Base-by-base conservation (phyloP, 92 coral and sea anemone species). In the Galaxea fascicularis region DNA sequence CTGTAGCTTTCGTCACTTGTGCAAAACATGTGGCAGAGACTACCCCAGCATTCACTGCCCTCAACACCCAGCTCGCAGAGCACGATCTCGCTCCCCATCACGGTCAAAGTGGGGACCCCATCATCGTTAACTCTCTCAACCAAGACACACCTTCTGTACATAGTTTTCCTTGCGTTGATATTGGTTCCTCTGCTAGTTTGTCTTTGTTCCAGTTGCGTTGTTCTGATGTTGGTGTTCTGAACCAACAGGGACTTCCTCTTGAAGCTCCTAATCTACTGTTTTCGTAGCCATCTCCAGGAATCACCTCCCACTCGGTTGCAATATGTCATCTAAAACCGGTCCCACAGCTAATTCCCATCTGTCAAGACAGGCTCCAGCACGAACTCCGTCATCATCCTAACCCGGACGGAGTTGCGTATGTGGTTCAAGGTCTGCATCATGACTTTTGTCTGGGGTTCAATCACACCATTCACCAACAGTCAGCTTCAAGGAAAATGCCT, bases 301-400 rank as follows among this genome's bases (percentile, higher is more conserved):
- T 13, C 51, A 46, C 51, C 51, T 13, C 51, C n/a, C n/a, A n/a
- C 59, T n/a, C 18, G 4, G 18, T 15, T 4, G 69, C 69, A 28
- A 30, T 28, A 22, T 63, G 69, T 63, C 69, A 3, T 63, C 24
- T 63, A 17, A 63, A 30, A 63, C 69, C 69, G 24, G 69, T 63
- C n/a, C 17, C 69, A 22, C 69, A 63, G 28, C 69, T 63, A 13
- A 63, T 30, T 63, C 69, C 69, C 69, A 63, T 63, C 24, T 3
- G 4, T 17, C 4, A n/a, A 30, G 69, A 63, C 4, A 63, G 28
- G 24, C 24, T 63, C 10, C 28, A 63, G 28, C 69, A 63, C 24
- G 69, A 63, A 63, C 28, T 18, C 69, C 35, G 29, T 63, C 69
- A n/a, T n/a, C n/a, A n/a, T n/a, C n/a, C n/a, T n/a, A n/a, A n/a